Evolutionary conservation across 2,888 invertebrate species (phyloP).

Genomic region (Acleris cristana): DNA sequence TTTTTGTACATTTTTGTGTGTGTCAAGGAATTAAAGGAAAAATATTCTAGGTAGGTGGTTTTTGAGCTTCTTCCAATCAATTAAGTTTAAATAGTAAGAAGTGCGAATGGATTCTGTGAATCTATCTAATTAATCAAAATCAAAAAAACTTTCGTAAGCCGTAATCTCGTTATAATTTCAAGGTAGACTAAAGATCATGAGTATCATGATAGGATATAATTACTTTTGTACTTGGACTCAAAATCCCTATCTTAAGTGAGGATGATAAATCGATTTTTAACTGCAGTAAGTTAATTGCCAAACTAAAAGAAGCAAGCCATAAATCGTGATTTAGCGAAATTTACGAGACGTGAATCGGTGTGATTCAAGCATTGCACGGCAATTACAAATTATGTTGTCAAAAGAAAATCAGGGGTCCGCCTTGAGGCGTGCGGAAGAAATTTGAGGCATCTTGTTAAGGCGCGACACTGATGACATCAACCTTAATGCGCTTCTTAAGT

Average conservation of each 20-base stretch:
- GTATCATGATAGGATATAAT: background rate
- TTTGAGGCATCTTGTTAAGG: conserved; percentile 36
- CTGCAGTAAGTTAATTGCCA: conserved; percentile 11
- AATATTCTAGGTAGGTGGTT: too few species aligned
- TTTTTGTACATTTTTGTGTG: too few species aligned
- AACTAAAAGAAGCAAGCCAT: conserved; percentile 15
- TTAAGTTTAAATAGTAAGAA: too few species aligned
- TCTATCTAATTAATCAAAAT: too few species aligned
- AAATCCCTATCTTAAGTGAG: background rate
- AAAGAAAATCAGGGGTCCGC: conserved; percentile 26
- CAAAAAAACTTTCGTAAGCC: too few species aligned
- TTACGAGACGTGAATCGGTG: conserved; percentile 49
- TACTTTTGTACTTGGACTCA: background rate
- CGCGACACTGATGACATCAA: conserved; percentile 24
- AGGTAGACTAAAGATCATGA: background rate
- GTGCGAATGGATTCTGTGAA: too few species aligned
- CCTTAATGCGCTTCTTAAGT: conserved; percentile 26
- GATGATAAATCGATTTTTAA: conserved; percentile 26
- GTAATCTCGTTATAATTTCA: background rate
- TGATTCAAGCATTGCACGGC: conserved; percentile 47
- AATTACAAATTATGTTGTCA: conserved; percentile 46
- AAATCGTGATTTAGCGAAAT: conserved; percentile 40
- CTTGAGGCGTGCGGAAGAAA: conserved; percentile 26
- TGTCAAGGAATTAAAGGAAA: too few species aligned
- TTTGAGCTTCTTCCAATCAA: too few species aligned